A percentile compares a stretch with the other conserved stretches of the same genome.
Conservation (phyloP, 2,797 vertebrate genomes). For the Salarias fasciatus region DNA sequence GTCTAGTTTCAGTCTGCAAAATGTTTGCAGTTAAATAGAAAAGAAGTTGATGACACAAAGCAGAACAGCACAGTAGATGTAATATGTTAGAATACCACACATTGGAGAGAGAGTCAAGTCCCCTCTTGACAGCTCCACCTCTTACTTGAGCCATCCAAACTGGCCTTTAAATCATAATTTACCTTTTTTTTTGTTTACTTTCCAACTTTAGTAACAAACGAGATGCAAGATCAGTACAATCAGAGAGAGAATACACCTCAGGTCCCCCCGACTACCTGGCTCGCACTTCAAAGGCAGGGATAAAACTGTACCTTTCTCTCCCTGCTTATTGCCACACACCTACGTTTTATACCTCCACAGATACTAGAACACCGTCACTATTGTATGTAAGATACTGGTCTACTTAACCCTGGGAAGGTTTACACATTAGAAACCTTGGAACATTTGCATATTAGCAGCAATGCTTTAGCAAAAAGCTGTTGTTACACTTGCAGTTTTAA, state of each 20-base stretch:
- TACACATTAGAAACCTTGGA: constrained; percentile 58
- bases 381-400: constrained; percentile 41
- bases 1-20: constrained; percentile 23
- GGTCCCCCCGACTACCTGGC: constrained; percentile 66
- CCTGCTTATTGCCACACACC: constrained; percentile 63
- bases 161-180: constrained; percentile 37
- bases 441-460: constrained; percentile 26
- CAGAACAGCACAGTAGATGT: constrained; percentile 47
- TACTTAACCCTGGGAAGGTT: constrained; percentile 66
- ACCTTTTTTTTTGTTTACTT: constrained; percentile 26
- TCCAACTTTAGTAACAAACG: constrained; percentile 32
- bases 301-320: constrained; percentile 32
- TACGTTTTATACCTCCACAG: constrained; percentile 68
- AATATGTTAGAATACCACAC: constrained; percentile 17
- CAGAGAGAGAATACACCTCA: constrained; percentile 73
- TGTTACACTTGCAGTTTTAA: constrained; percentile 37
- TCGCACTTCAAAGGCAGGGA: constrained; percentile 63
- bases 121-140: neutral
- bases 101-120: constrained; percentile 27
- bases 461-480: constrained; percentile 21
- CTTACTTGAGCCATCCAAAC: constrained; percentile 29
- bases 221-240: constrained; percentile 76
- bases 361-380: constrained; percentile 43
- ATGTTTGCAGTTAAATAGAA: constrained; percentile 17
- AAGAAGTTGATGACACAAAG: constrained; percentile 18